A percentile compares a stretch with the other conserved stretches of the same genome.
phyloP scores from a whole-genome alignment of 2,113 vertebrate genomes.

The Cyanocitta stelleri region DNA sequence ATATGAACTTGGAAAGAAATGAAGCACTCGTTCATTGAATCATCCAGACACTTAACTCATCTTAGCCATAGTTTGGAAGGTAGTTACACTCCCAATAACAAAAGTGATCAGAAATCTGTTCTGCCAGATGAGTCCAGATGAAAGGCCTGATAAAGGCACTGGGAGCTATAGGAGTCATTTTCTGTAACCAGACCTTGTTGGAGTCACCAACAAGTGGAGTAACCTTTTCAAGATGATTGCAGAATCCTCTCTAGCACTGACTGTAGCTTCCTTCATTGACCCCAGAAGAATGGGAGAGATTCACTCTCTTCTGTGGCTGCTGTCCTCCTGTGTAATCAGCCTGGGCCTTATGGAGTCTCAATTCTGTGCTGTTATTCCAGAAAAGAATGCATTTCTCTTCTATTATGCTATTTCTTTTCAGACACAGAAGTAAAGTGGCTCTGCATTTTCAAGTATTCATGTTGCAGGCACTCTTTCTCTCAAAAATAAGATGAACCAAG shows the following conservation, averaged over 20 bases:
- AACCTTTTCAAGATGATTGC: neutral
- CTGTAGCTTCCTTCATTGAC: neutral
- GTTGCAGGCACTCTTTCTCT: neutral
- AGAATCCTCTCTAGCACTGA: neutral
- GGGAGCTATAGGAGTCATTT: neutral
- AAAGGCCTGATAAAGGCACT: neutral
- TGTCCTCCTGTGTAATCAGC: neutral
- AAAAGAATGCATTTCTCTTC: neutral
- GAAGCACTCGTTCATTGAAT: neutral
- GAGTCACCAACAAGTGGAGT: neutral
- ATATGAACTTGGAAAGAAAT: neutral
- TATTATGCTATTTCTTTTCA: neutral
- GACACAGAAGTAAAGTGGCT: neutral
- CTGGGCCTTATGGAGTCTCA: neutral
- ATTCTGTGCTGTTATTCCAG: neutral
- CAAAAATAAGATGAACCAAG: neutral
- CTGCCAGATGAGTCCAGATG: neutral
- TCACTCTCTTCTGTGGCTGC: neutral
- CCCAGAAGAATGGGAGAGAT: neutral
- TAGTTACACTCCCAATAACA: neutral
- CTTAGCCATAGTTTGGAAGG: neutral
- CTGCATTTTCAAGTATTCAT: neutral
- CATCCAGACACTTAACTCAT: neutral
- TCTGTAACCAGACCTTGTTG: neutral
- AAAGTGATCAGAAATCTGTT: neutral